Conservation (phyloP, 2,113 vertebrate species). For the Myiagra hebetior region DNA sequence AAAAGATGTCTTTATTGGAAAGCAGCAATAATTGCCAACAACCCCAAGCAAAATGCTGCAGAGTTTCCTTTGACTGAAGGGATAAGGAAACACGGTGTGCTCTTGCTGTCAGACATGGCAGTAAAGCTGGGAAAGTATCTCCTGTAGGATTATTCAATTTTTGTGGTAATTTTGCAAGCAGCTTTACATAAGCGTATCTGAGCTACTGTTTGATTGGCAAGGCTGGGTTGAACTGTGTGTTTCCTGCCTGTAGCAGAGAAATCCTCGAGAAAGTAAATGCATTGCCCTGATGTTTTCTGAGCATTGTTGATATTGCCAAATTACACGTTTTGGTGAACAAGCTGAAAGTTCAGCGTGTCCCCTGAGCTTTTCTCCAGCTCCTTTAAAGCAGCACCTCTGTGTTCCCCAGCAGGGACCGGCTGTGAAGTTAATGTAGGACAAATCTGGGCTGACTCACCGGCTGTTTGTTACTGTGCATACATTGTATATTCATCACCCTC, state of each 20-base stretch:
- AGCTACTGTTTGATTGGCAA: not conserved
- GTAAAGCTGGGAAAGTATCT: not conserved
- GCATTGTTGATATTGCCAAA: not conserved
- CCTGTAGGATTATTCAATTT: not conserved
- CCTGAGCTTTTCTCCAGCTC: not conserved
- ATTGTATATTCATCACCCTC: not conserved
- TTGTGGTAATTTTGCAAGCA: not conserved
- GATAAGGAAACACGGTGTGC: not conserved
- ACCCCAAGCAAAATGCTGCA: not conserved
- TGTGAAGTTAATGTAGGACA: not conserved
- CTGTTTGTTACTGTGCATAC: not conserved
- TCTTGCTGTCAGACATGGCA: not conserved
- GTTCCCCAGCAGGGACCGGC: not conserved
- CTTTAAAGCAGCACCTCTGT: not conserved
- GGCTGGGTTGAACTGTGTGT: not conserved
- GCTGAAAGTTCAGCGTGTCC: not conserved
- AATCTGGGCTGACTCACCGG: constrained; percentile 14
- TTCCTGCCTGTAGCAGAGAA: not conserved
- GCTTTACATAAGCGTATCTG: not conserved
- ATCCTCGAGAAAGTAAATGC: not conserved
- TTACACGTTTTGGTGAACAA: not conserved
- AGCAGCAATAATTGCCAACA: not conserved
- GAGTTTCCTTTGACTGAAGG: not conserved
- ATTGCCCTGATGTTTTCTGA: not conserved
- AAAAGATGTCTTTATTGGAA: not conserved